Percentiles rank a stretch among this genome's conserved stretches.
Conservation (phyloP, 1,140 invertebrate species). For the Plectus sambesii region DNA sequence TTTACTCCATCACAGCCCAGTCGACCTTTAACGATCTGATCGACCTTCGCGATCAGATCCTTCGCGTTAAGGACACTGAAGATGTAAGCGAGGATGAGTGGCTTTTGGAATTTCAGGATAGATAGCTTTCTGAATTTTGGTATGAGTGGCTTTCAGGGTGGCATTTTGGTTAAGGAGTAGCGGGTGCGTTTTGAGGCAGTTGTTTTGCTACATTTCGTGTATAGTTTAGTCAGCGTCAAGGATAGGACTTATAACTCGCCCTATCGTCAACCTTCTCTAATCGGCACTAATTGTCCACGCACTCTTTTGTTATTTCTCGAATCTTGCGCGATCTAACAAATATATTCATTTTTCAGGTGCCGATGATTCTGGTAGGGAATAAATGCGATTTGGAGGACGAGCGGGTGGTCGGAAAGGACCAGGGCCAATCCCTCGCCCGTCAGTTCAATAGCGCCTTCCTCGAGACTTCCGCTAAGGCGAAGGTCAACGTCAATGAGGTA, state of each 20-base stretch:
- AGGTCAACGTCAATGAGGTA: conserved; percentile 12
- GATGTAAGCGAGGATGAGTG: conserved; percentile 4
- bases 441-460: conserved; percentile 5
- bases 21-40: conserved; percentile 93
- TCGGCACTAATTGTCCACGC: conserved; percentile 7
- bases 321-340: background rate
- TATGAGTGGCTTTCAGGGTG: too few relatives aligned
- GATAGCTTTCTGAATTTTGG: too few relatives aligned
- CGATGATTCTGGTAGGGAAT: conserved; percentile 14
- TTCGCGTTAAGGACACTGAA: conserved; percentile 7
- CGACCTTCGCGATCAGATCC: conserved; percentile 16
- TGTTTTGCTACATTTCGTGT: too few relatives aligned
- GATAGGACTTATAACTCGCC: too few relatives aligned
- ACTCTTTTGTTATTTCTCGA: background rate
- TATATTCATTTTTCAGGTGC: background rate
- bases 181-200: too few relatives aligned
- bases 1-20: conserved; percentile 52
- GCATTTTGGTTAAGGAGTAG: too few relatives aligned
- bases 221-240: too few relatives aligned
- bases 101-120: background rate
- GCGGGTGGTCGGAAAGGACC: conserved; percentile 1
- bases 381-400: conserved; percentile 11
- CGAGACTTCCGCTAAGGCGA: conserved; percentile 10
- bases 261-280: conserved; percentile 15
- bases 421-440: conserved; percentile 10